Conservation (phyloP, 1,140 invertebrate genomes). For the Antheraea mylitta region DNA sequence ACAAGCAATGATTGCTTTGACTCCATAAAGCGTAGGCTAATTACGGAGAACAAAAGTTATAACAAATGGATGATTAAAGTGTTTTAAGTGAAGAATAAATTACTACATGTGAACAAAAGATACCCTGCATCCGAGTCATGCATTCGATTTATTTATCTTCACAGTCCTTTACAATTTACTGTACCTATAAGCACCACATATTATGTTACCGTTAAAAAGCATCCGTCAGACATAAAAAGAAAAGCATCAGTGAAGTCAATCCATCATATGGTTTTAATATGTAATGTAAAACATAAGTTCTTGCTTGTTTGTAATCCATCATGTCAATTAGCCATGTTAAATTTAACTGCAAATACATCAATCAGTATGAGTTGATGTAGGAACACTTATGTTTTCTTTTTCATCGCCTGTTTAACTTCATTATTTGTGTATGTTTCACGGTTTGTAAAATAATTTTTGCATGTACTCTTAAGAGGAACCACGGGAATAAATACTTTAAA, state of each 20-base stretch:
- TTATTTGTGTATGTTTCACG: neutral
- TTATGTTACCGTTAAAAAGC: neutral
- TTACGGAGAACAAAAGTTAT: too few relatives aligned
- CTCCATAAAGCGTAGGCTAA: too few relatives aligned
- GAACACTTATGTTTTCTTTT: neutral
- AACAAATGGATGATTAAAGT: too few relatives aligned
- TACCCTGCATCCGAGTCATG: too few relatives aligned
- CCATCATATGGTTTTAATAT: neutral
- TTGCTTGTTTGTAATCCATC: neutral
- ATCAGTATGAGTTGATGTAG: neutral
- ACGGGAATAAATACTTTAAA: neutral
- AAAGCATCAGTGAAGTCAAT: neutral
- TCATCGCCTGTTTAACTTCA: constrained; percentile 1
- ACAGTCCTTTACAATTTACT: too few relatives aligned
- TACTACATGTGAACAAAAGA: too few relatives aligned
- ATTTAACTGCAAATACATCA: constrained; percentile 1
- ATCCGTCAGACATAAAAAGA: neutral
- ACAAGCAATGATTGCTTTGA: too few relatives aligned
- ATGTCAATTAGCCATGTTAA: neutral
- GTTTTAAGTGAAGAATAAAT: too few relatives aligned
- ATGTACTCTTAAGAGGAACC: neutral
- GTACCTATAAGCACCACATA: too few relatives aligned
- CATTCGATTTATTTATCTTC: too few relatives aligned
- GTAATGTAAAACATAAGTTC: neutral
- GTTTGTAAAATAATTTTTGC: neutral